Evolutionary conservation across 2,888 invertebrate species (phyloP).

Genomic region (Cremastobaeus sp.): DNA sequence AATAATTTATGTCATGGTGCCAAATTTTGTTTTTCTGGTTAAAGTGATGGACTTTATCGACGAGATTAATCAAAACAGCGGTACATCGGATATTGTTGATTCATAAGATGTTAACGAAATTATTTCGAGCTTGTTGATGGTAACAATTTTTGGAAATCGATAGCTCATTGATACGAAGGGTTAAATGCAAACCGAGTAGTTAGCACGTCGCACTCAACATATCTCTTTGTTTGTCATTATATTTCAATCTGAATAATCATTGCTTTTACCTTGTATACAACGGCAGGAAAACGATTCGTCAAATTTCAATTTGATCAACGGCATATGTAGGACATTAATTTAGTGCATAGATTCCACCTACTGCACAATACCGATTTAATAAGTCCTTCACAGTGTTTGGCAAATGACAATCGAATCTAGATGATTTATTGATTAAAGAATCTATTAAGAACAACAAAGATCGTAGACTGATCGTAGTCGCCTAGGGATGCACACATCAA

Average conservation of each 20-base stretch:
- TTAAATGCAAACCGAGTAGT: not conserved
- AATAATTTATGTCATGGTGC: no score
- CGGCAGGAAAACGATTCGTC: not conserved
- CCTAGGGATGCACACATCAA: constrained; percentile 48
- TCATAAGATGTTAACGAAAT: no score
- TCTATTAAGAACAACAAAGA: no score
- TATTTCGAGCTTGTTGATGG: no score
- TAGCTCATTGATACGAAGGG: no score
- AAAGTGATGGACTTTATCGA: no score
- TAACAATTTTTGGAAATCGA: no score
- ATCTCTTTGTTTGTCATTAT: not conserved
- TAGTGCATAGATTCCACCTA: constrained; percentile 1
- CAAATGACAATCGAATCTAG: constrained; percentile 20
- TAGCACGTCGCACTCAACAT: not conserved
- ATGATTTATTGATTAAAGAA: constrained; percentile 27
- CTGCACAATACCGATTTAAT: not conserved
- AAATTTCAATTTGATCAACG: constrained; percentile 2
- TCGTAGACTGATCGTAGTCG: no score
- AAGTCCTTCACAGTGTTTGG: constrained; percentile 14
- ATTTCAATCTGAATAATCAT: not conserved
- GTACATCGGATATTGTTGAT: no score
- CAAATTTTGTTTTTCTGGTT: no score
- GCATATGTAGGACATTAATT: constrained; percentile 1
- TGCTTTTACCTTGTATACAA: constrained; percentile 6
- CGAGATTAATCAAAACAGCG: no score